Conservation (phyloP, 1,140 invertebrate species). For the Drosophila watanabei region DNA sequence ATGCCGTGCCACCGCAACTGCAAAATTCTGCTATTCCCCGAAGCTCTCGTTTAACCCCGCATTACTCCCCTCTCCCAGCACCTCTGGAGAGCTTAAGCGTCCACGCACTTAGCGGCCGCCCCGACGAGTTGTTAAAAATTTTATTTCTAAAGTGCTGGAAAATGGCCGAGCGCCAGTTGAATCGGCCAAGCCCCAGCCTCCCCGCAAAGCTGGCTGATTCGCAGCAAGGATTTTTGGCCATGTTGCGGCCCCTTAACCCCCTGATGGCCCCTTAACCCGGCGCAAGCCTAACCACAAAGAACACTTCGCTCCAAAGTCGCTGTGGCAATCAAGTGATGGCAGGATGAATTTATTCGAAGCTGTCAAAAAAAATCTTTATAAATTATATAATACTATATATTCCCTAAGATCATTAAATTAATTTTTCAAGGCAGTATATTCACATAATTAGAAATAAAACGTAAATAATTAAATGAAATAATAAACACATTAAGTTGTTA, state of each 20-base stretch:
- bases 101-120: conserved; percentile 78
- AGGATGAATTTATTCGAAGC: conserved; percentile 1
- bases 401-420: background rate
- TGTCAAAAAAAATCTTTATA: background rate
- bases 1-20: conserved; percentile 23
- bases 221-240: conserved; percentile 45
- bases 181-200: conserved; percentile 8
- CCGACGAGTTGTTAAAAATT: conserved; percentile 80
- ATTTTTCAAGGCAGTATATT: no score
- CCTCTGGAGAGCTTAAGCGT: conserved; percentile 70
- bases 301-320: conserved; percentile 75
- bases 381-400: background rate
- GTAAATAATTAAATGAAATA: background rate
- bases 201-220: conserved; percentile 27
- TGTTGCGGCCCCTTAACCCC: background rate
- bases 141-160: conserved; percentile 78
- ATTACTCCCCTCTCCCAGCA: background rate
- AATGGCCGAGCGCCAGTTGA: conserved; percentile 66
- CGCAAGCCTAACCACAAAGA: conserved; percentile 63
- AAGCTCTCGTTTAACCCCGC: conserved; percentile 1
- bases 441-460: no score
- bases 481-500: background rate
- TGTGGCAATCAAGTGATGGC: conserved; percentile 73
- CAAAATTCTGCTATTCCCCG: conserved; percentile 2
- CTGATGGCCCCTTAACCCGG: conserved; percentile 12